A percentile compares a stretch with the other conserved stretches of the same genome.
These are phyloP conservation scores for Drosophila conformis DNA, from an alignment of 2,888 invertebrate genomes.

Conservation along the genomic window DNA sequence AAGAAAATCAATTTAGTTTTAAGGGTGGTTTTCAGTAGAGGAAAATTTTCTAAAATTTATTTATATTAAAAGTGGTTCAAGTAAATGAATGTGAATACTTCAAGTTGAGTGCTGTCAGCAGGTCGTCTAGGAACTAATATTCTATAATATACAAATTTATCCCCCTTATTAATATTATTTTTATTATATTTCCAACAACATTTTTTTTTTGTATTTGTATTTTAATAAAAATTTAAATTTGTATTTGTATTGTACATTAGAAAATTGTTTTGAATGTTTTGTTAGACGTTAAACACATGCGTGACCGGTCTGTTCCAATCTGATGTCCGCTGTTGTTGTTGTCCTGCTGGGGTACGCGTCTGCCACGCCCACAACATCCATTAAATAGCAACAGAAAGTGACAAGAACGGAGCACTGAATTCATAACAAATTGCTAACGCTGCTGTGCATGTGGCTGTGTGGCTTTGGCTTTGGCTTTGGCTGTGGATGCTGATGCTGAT, in stretches of 20 bases:
- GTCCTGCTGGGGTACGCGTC: conserved; percentile 6
- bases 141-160: not conserved
- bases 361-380: conserved; percentile 66
- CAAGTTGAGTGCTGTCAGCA: not conserved
- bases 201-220: not conserved
- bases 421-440: conserved; percentile 71
- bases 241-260: not conserved
- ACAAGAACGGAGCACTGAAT: conserved; percentile 50
- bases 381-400: conserved; percentile 57
- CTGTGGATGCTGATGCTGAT: conserved; percentile 2
- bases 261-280: not conserved
- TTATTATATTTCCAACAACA: not conserved
- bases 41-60: not conserved
- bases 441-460: conserved; percentile 34
- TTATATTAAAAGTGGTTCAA: not conserved
- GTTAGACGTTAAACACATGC: conserved; percentile 36
- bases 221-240: not conserved
- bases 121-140: not conserved
- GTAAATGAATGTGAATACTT: not conserved
- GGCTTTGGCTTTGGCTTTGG: conserved; percentile 18
- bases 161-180: not conserved
- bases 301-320: conserved; percentile 25
- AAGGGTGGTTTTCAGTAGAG: too few relatives aligned
- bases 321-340: conserved; percentile 30
- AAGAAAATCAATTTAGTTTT: not conserved